Conservation (phyloP, 92 coral and sea anemone genomes). For the Montipora capitata region DNA sequence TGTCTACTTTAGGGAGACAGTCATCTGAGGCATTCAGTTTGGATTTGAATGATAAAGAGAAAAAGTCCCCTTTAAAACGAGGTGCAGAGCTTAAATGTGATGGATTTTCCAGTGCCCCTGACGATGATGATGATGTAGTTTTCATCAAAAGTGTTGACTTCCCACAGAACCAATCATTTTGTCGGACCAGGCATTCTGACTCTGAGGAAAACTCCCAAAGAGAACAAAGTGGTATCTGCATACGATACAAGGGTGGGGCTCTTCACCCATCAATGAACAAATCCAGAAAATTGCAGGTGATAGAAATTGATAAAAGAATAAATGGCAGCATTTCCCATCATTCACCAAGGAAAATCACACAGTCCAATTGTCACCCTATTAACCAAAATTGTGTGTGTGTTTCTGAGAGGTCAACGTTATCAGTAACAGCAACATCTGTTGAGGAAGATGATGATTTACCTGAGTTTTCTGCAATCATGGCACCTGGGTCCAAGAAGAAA, state of each 20-base stretch:
- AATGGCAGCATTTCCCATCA: neutral
- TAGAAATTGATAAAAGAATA: neutral
- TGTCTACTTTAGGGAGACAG: neutral
- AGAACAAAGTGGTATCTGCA: neutral
- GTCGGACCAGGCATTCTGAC: neutral
- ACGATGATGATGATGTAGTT: neutral
- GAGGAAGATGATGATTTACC: neutral
- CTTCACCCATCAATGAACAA: constrained; percentile 38
- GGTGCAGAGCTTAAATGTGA: neutral
- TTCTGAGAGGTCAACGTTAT: neutral
- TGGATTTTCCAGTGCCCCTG: neutral
- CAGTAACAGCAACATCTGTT: neutral
- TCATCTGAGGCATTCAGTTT: neutral
- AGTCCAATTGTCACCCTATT: neutral
- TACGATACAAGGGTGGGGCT: constrained; percentile 30
- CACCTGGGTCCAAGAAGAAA: neutral
- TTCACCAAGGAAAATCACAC: neutral
- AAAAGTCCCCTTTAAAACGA: neutral
- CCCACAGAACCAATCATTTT: constrained; percentile 4
- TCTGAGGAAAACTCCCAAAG: constrained; percentile 5
- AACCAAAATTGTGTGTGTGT: neutral
- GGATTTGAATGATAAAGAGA: neutral
- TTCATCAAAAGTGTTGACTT: constrained; percentile 30
- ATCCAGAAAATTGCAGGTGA: constrained; percentile 27
- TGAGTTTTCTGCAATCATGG: neutral